Evolutionary conservation across 2,888 invertebrate genomes (phyloP).

Genomic region (Elgonia sp.): DNA sequence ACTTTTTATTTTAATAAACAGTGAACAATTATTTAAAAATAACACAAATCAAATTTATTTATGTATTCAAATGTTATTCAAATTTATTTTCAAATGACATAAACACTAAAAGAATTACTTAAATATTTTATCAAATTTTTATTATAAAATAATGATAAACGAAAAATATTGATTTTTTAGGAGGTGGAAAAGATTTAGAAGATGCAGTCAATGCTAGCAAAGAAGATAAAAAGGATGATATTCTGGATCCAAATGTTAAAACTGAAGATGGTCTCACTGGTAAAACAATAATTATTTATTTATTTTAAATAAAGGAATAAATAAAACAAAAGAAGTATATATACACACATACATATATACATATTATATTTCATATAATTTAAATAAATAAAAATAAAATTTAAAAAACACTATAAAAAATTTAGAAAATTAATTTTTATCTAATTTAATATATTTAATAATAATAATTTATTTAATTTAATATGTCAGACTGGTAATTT

Average conservation of each 20-base stretch:
- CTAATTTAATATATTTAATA: too few species aligned
- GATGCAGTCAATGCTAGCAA: slow-evolving; percentile 91
- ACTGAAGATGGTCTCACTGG: slow-evolving; percentile 82
- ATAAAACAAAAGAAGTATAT: too few species aligned
- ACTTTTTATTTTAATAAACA: too few species aligned
- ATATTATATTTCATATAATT: too few species aligned
- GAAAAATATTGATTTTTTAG: slow-evolving; percentile 85
- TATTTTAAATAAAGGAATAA: neutral
- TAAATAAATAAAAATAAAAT: too few species aligned
- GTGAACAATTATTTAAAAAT: too few species aligned
- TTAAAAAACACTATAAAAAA: too few species aligned
- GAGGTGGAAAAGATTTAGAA: slow-evolving; percentile 95
- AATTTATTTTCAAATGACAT: too few species aligned
- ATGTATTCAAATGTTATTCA: too few species aligned
- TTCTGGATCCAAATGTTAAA: slow-evolving; percentile 78
- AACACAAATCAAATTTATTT: too few species aligned
- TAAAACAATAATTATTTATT: slow-evolving; percentile 69
- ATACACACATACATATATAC: neutral
- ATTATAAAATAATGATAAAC: neutral
- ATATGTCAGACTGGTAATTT: neutral
- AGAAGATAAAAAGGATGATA: slow-evolving; percentile 86
- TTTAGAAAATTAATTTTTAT: too few species aligned
- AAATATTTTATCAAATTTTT: slow-evolving; percentile 19
- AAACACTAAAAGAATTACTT: too few species aligned
- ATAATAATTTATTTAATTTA: neutral